phyloP scores from a whole-genome alignment of 2,797 vertebrate genomes.

The Anguilla anguilla region DNA sequence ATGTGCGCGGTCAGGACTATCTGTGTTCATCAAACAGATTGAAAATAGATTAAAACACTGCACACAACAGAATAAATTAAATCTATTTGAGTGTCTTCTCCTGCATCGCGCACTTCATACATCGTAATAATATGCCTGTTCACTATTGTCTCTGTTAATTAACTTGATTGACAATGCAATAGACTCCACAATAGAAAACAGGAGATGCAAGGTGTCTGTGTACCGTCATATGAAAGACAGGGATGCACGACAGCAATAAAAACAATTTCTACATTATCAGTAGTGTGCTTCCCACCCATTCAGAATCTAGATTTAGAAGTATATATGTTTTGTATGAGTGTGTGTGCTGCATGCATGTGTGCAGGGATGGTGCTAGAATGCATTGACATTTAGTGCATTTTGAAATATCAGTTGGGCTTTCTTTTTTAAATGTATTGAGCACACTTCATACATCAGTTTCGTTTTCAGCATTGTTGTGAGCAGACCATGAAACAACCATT shows the following conservation, averaged over 20 bases:
- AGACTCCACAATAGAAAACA: neutral
- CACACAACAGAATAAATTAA: neutral
- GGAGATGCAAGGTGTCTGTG: neutral
- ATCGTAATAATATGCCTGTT: neutral
- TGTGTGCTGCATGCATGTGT: no score
- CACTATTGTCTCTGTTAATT: conserved; percentile 8
- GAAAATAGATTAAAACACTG: conserved; percentile 2
- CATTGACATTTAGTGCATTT: no score
- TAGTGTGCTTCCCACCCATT: neutral
- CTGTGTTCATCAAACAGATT: neutral
- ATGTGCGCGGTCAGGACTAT: neutral
- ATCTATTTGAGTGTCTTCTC: neutral
- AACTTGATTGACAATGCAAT: neutral
- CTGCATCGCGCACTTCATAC: neutral
- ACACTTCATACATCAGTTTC: no score
- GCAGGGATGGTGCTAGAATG: no score
- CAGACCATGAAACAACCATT: no score
- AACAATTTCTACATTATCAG: neutral
- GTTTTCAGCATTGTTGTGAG: no score
- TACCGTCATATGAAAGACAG: neutral
- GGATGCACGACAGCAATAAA: neutral
- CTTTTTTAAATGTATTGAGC: no score
- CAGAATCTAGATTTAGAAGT: neutral
- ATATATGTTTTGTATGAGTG: neutral
- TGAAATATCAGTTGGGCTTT: no score